phyloP scores from a whole-genome alignment of 92 coral and sea anemone genomes.

The Umimayanthus chanpuru region DNA sequence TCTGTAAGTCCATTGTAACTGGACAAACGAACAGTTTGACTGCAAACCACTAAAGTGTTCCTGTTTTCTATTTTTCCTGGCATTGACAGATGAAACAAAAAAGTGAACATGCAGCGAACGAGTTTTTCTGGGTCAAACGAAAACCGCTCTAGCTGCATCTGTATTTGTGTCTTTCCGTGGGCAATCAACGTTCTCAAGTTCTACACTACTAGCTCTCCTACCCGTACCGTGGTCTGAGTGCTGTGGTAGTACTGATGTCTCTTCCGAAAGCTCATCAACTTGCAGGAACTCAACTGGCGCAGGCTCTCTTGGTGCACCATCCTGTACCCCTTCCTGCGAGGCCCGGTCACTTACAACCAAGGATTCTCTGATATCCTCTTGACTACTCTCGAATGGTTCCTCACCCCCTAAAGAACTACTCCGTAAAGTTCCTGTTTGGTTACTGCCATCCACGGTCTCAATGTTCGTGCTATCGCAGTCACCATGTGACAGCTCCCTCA shows the following conservation, averaged over 20 bases:
- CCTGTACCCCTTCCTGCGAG: not conserved
- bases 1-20: no score
- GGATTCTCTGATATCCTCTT: not conserved
- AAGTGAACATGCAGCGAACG: no score
- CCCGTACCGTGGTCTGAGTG: not conserved
- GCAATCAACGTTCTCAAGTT: not conserved
- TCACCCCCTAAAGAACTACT: not conserved
- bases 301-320: not conserved
- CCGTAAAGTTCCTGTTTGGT: not conserved
- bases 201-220: not conserved
- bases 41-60: no score
- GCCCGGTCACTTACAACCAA: no score
- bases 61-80: no score
- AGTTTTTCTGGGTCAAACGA: no score
- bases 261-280: not conserved
- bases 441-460: not conserved
- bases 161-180: not conserved
- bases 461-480: not conserved
- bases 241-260: not conserved
- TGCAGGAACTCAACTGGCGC: not conserved
- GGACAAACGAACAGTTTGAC: no score
- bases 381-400: not conserved
- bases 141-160: not conserved
- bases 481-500: not conserved
- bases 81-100: no score